Evolutionary conservation across 1,140 invertebrate genomes (phyloP).

Genomic region (Bombyx mori): ASM3026992v2 NC_085108.1:6365501-6366000

Average conservation of each 20-base stretch:
- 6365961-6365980: constrained; percentile 45
- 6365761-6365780: constrained; percentile 37
- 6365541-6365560: background rate
- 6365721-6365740: constrained; percentile 77
- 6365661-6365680: constrained; percentile 65
- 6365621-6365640: constrained; percentile 30
- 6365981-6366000: constrained; percentile 40
- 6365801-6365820: constrained; percentile 47
- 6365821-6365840: constrained; percentile 46
- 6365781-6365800: constrained; percentile 55
- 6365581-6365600: constrained; percentile 35
- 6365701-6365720: constrained; percentile 84
- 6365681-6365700: constrained; percentile 74
- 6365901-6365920: constrained; percentile 59
- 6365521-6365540: background rate
- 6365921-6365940: constrained; percentile 46
- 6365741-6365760: constrained; percentile 57
- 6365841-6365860: constrained; percentile 68
- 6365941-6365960: constrained; percentile 54
- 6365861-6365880: constrained; percentile 53
- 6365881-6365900: constrained; percentile 40
- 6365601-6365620: constrained; percentile 28
- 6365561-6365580: constrained; percentile 17
- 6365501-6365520: background rate
- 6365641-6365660: constrained; percentile 24